Conservation (phyloP, 2,113 vertebrate genomes). For the Colaptes auratus region DNA sequence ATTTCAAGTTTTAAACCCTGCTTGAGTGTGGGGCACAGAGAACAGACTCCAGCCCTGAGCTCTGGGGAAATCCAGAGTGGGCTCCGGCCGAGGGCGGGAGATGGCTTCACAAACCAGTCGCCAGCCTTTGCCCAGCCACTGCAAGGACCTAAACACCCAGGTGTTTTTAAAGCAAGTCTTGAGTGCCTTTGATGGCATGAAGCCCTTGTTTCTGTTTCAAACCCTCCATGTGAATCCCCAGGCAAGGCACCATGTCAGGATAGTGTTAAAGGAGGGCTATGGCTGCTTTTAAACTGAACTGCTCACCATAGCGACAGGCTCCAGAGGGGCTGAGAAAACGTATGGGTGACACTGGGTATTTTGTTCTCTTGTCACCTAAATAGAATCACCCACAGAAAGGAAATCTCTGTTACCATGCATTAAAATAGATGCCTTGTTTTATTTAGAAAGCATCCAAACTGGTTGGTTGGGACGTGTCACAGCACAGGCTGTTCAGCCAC, state of each 20-base stretch:
- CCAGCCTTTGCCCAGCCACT: background rate
- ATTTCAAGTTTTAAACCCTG: slow-evolving; percentile 39
- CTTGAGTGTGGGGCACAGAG: background rate
- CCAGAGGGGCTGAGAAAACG: background rate
- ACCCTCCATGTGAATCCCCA: background rate
- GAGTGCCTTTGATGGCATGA: background rate
- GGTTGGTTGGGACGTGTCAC: slow-evolving; percentile 54
- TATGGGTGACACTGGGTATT: slow-evolving; percentile 50
- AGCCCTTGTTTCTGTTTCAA: background rate
- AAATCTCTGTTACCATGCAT: slow-evolving; percentile 44
- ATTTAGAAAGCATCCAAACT: slow-evolving; percentile 55
- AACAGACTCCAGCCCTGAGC: background rate
- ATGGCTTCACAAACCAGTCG: background rate
- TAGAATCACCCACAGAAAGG: slow-evolving; percentile 38
- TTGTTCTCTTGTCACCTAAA: slow-evolving; percentile 44
- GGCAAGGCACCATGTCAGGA: background rate
- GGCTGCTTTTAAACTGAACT: background rate
- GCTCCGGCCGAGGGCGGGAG: background rate
- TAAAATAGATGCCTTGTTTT: slow-evolving; percentile 50
- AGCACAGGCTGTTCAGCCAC: slow-evolving; percentile 9
- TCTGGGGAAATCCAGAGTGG: background rate
- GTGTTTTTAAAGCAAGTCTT: background rate
- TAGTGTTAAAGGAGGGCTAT: slow-evolving; percentile 52
- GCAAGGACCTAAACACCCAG: background rate
- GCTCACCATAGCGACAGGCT: slow-evolving; percentile 43